Evolutionary conservation across 2,113 vertebrate species (phyloP), one percentile per base, ranked within the genome.

Genomic region (Octodon degus): DNA sequence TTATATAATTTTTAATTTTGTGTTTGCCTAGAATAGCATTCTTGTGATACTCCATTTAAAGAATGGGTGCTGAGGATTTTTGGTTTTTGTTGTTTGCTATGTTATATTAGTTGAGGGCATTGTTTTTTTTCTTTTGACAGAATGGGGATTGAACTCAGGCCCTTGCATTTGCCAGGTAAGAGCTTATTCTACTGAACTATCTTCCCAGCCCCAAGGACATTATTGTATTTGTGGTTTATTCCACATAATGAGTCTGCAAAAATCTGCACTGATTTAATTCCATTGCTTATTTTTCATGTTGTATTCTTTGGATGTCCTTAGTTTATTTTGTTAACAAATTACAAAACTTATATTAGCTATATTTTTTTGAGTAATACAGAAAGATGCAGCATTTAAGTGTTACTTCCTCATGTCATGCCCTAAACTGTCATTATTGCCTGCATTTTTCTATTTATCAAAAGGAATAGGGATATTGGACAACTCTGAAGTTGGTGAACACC

Each of bases 221-320:
- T 81, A 68, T 81, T 92, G 5, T 63, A 92, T 77, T 74, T 65
- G 83, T 68, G n/a, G 80, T 68, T 90, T 93, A 14, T 47, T 76
- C 50, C 58, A 50, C 37, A 81, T 62, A 37, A 9, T 27, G 7
- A 80, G 3, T 16, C 16, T 55, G 76, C 25, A 91, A 85, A 68
- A 82, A 63, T 65, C 0, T 72, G 12, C 55, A 9, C 16, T 17
- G 4, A 40, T 68, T 81, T 90, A 68, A 91, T 88, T 77, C 37
- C 24, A 65, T 81, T 90, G 37, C n/a, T 94, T 7, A 72, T 86
- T 77, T 53, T 92, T 90, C 70, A 32, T 9, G 12, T 47, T 3
- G 63, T 67, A 0, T 53, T 93, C 50, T 89, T 30, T 40, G 58
- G 50, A 55, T 82, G 3, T 58, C 7, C 68, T 72, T 93, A 53